Evolutionary conservation across 2,888 invertebrate genomes (phyloP).

Genomic region (Rotaria magnacalcarata): DNA sequence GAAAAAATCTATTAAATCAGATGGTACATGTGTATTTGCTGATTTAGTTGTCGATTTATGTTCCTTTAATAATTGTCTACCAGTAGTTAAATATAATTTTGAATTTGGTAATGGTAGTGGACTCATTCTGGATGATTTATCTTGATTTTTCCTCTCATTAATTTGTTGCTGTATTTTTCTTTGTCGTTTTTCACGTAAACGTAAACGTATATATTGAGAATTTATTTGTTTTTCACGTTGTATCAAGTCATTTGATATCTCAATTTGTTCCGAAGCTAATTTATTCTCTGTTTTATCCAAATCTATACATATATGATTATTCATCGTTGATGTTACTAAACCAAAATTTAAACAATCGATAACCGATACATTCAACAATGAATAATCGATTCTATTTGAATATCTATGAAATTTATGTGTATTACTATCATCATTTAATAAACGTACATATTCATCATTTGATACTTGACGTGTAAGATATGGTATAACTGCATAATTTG

Average conservation of each 20-base stretch:
- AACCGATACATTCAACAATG: background rate
- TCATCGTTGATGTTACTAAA: background rate
- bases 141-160: background rate
- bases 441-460: background rate
- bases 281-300: background rate
- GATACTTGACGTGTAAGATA: background rate
- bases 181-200: background rate
- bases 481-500: background rate
- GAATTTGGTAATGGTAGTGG: background rate
- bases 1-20: background rate
- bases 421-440: background rate
- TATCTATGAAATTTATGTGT: background rate
- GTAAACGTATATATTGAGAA: background rate
- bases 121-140: background rate
- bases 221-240: slow-evolving; percentile 6
- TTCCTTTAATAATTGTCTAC: slow-evolving; percentile 1
- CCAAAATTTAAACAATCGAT: background rate
- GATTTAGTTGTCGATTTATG: background rate
- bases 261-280: background rate
- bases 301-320: background rate
- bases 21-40: background rate
- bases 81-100: background rate
- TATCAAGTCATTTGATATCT: background rate
- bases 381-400: background rate
- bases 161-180: background rate